Evolutionary conservation across 1,140 invertebrate genomes (phyloP).

Genomic region (Antheraea pernyi): DNA sequence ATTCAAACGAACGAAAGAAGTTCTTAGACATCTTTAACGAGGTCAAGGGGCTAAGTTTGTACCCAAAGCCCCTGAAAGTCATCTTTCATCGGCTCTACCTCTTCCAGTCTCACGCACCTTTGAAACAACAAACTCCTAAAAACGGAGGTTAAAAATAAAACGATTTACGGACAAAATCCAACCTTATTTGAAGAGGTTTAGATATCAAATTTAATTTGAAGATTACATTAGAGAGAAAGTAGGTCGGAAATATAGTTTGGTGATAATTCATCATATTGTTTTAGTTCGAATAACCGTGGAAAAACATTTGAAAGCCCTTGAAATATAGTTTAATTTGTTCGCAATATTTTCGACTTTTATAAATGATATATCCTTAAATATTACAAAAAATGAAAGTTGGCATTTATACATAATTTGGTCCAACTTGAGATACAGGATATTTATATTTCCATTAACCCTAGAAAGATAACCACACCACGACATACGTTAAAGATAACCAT

Average conservation of each 20-base stretch:
- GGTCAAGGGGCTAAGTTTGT: neutral
- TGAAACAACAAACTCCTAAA: slow-evolving; percentile 2
- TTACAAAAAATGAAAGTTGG: too few species aligned
- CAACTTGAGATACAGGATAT: too few species aligned
- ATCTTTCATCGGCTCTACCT: slow-evolving; percentile 2
- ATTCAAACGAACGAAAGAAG: neutral
- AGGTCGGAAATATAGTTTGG: neutral
- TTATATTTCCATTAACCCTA: too few species aligned
- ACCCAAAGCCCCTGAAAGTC: neutral
- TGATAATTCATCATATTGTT: slow-evolving; percentile 3
- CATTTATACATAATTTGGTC: too few species aligned
- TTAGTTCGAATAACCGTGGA: neutral
- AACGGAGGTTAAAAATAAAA: neutral
- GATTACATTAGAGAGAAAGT: neutral
- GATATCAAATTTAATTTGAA: neutral
- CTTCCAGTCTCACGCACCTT: neutral
- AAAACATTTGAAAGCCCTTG: neutral
- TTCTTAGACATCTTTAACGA: neutral
- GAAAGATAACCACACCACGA: too few species aligned
- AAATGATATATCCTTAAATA: too few species aligned
- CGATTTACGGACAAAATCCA: neutral
- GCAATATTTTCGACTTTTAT: too few species aligned
- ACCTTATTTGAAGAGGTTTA: neutral
- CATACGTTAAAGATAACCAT: too few species aligned
- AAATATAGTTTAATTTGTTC: too few species aligned